phyloP scores from a whole-genome alignment of 37 sponge, comb jelly and placozoan genomes.

The Cliona cf. orientalis region DNA sequence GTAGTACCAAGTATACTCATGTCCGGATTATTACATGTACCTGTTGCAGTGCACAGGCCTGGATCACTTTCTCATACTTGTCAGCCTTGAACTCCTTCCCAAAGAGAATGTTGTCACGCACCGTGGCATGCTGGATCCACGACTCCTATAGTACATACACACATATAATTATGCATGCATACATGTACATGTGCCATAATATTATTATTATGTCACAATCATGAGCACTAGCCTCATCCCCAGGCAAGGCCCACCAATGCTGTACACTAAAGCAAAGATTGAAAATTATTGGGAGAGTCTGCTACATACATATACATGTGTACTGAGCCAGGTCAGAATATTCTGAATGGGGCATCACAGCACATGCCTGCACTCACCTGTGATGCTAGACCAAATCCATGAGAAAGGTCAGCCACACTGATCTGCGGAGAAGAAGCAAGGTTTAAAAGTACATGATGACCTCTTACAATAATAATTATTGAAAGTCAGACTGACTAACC shows the following conservation, averaged over 20 bases:
- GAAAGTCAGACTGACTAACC: conserved; percentile 53
- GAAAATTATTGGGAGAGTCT: too few species aligned
- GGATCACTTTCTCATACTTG: conserved; percentile 70
- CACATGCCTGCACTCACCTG: conserved; percentile 52
- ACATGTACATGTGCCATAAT: not conserved
- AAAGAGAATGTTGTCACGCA: conserved; percentile 93
- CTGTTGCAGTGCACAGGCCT: conserved; percentile 92
- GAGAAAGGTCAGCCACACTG: conserved; percentile 15
- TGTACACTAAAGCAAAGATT: too few species aligned
- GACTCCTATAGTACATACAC: conserved; percentile 62
- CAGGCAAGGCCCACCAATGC: too few species aligned
- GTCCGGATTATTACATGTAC: conserved; percentile 19
- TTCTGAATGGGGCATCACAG: too few species aligned
- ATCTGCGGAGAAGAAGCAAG: too few species aligned
- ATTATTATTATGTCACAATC: too few species aligned
- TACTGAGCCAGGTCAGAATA: too few species aligned
- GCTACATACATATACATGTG: too few species aligned
- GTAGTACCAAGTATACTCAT: conserved; percentile 1
- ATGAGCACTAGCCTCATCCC: too few species aligned
- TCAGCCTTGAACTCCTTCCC: conserved; percentile 63
- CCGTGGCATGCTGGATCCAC: conserved; percentile 95
- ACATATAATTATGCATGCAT: not conserved
- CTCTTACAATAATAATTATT: too few species aligned
- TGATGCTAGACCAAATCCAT: conserved; percentile 53
- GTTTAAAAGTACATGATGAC: too few species aligned